These are phyloP conservation scores for Hololepta plana DNA, from an alignment of 2,888 invertebrate species.

Conservation along the genomic window DNA sequence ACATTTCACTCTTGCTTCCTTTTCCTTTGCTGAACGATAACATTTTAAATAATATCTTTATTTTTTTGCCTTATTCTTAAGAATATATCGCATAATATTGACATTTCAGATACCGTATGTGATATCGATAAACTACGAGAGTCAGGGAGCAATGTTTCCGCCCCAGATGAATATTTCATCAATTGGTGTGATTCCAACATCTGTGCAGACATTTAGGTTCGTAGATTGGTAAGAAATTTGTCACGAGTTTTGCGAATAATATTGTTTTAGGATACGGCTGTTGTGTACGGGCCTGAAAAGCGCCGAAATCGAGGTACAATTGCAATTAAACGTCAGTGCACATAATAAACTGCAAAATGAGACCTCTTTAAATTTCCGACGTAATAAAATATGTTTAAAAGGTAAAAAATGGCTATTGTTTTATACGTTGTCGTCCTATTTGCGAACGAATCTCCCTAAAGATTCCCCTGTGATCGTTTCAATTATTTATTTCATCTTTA, in stretches of 20 bases:
- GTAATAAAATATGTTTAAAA: conserved; percentile 77
- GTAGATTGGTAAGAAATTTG: conserved; percentile 12
- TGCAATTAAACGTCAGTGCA: conserved; percentile 65
- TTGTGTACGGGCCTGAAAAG: conserved; percentile 69
- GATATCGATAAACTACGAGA: conserved; percentile 56
- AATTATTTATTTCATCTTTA: too few species aligned
- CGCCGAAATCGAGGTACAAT: conserved; percentile 64
- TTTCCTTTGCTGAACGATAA: too few species aligned
- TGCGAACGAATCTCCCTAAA: conserved; percentile 2
- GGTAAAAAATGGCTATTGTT: conserved; percentile 30
- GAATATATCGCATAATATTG: conserved; percentile 9
- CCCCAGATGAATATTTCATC: conserved; percentile 73
- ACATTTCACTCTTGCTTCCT: too few species aligned
- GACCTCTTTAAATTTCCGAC: conserved; percentile 55
- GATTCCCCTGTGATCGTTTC: conserved; percentile 1
- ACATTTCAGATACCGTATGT: conserved; percentile 51
- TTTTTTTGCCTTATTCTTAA: too few species aligned
- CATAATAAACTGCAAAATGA: conserved; percentile 51
- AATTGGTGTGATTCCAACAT: conserved; percentile 59
- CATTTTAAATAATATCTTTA: too few species aligned
- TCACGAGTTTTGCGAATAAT: conserved; percentile 5
- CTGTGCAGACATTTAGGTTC: conserved; percentile 54
- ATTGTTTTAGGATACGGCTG: conserved; percentile 45
- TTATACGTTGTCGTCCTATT: conserved; percentile 1
- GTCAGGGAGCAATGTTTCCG: conserved; percentile 55